Base-by-base conservation (phyloP, 2,797 vertebrate genomes). In the Acestrorhynchus altus region DNA sequence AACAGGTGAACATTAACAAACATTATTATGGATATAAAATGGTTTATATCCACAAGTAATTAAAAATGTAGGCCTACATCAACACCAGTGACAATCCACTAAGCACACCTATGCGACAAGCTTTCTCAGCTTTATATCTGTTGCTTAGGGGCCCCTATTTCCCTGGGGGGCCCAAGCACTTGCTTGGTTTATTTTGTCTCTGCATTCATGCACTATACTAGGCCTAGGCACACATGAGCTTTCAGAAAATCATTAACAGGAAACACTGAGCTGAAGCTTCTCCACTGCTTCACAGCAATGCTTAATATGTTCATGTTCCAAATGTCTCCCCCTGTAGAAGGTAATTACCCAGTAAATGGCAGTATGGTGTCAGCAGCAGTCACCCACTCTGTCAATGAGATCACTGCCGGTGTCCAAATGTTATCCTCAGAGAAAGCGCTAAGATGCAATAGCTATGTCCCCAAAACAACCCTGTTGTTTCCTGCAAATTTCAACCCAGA, bases 281-380 rank as follows among this genome's bases (percentile, higher is more conserved):
- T 20, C 26, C 28, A 74, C 0, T 2, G 11, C 26, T 57, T 31
- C 39, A 46, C 39, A 57, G 18, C 39, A 52, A 69, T 35, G n/a
- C 5, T 20, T 10, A 56, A 44, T 35, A 22, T 68, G 31, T 51
- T 61, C 63, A 31, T 60, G 22, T 59, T 67, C 51, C 40, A 28
- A 42, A 79, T 61, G 51, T 52, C 42, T 31, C 63, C 42, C 42
- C 18, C 20, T 18, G 60, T 73, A 65, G 40, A 40, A 79, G 59
- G 57, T 31, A 31, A 49, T 59, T 74, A 49, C n/a, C 72, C 47
- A 24, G 57, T 10, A 68, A 64, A 47, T 79, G 46, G 11, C 65
- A 72, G 28, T 16, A 56, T 26, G 22, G 24, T 57, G 39, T 72
- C 52, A 64, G 51, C 52, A 54, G 51, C 28, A 72, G 76, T 65